Percentiles rank a stretch among this genome's conserved stretches.
Conservation (phyloP, 1,140 invertebrate species). For the Ditylenchus dipsaci region DNA sequence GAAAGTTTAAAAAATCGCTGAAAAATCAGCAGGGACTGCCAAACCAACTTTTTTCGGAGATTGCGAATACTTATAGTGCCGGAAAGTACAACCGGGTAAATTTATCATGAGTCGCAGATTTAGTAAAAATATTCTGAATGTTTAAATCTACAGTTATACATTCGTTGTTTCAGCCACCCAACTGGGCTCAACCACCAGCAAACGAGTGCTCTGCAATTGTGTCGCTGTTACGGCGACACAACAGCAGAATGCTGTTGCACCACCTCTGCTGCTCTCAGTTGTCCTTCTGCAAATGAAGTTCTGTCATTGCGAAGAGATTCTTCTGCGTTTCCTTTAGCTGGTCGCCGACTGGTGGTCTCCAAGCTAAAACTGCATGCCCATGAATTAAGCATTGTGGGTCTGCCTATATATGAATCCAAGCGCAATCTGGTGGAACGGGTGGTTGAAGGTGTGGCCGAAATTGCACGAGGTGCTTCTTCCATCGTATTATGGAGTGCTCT, state of each 20-base stretch:
- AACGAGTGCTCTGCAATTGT: conserved; percentile 5
- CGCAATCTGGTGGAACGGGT: conserved; percentile 48
- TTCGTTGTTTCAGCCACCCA: background rate
- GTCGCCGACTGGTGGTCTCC: conserved; percentile 2
- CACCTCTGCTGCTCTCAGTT: too few species aligned
- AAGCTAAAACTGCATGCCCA: conserved; percentile 13
- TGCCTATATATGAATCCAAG: conserved; percentile 54
- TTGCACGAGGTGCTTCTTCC: conserved; percentile 44
- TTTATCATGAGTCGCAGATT: too few species aligned
- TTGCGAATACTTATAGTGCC: too few species aligned
- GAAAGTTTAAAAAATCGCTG: too few species aligned
- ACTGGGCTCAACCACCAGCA: conserved; percentile 7
- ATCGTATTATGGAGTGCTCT: conserved; percentile 33
- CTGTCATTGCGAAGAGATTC: background rate
- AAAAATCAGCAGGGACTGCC: too few species aligned
- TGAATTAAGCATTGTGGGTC: conserved; percentile 41
- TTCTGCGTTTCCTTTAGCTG: background rate
- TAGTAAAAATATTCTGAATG: too few species aligned
- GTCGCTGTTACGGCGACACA: background rate
- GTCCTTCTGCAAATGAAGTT: too few species aligned
- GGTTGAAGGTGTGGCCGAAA: conserved; percentile 55
- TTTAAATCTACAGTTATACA: too few species aligned
- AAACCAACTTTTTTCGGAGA: too few species aligned
- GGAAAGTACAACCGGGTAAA: too few species aligned
- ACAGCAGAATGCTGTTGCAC: too few species aligned